Evolutionary conservation across 1,140 invertebrate species (phyloP).

Genomic region (Drepana arcuata): DNA sequence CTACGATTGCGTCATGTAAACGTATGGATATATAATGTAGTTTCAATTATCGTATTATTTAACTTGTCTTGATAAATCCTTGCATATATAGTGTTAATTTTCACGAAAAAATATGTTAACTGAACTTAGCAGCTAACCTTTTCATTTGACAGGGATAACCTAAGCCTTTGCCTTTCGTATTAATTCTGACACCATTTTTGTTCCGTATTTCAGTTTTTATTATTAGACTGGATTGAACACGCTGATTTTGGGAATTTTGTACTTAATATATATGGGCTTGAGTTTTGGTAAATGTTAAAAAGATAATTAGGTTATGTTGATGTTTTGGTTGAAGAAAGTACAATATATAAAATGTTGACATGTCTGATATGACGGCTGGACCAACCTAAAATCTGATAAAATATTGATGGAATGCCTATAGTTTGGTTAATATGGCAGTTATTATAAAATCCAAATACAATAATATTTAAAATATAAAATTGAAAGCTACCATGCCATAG

Average conservation of each 20-base stretch:
- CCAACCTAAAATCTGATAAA: too few species aligned
- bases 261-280: background rate
- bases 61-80: slow-evolving; percentile 6
- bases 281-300: slow-evolving; percentile 1
- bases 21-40: slow-evolving; percentile 38
- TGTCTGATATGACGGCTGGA: background rate
- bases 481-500: background rate
- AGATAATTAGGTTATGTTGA: slow-evolving; percentile 63
- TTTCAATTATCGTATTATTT: slow-evolving; percentile 14
- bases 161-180: slow-evolving; percentile 27
- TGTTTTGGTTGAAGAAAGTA: slow-evolving; percentile 46
- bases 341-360: background rate
- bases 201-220: slow-evolving; percentile 33
- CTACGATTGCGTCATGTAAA: slow-evolving; percentile 68
- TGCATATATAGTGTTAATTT: slow-evolving; percentile 6
- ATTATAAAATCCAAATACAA: background rate
- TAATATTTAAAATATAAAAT: background rate
- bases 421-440: background rate
- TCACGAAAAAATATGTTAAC: slow-evolving; percentile 16
- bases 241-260: background rate
- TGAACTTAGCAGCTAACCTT: too few species aligned
- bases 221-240: slow-evolving; percentile 12
- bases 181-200: slow-evolving; percentile 62
- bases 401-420: too few species aligned
- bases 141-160: slow-evolving; percentile 62